Evolutionary conservation across 1,140 invertebrate species (phyloP).

Genomic region (Diachasma alloeum): DNA sequence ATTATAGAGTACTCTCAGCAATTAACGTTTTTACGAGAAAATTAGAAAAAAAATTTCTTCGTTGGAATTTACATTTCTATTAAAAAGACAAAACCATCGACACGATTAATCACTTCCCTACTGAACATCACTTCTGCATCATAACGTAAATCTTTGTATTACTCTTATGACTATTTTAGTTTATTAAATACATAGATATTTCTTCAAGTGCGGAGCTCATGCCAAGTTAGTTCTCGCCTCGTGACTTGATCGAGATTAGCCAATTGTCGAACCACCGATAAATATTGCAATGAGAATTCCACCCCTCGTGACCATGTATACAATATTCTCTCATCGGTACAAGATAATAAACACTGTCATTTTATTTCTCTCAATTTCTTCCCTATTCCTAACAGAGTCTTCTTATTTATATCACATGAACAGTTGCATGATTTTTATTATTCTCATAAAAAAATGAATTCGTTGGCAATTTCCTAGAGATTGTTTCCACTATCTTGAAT

Average conservation of each 20-base stretch:
- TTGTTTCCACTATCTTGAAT: slow-evolving; percentile 22
- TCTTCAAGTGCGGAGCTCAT: neutral
- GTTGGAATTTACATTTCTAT: no score
- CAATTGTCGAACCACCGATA: neutral
- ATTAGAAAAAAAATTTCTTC: no score
- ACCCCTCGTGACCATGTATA: neutral
- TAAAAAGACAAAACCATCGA: no score
- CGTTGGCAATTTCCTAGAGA: slow-evolving; percentile 5
- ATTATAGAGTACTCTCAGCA: no score
- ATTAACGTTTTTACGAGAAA: no score
- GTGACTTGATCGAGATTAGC: neutral
- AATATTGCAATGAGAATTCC: neutral
- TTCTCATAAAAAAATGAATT: neutral
- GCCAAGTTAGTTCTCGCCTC: neutral
- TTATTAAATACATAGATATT: neutral
- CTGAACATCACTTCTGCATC: neutral
- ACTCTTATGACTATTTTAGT: neutral
- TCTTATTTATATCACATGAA: slow-evolving; percentile 25
- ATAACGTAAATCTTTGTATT: neutral
- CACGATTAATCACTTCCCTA: neutral
- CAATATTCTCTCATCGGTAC: neutral
- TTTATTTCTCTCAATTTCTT: neutral
- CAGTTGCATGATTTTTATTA: slow-evolving; percentile 8
- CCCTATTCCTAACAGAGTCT: neutral
- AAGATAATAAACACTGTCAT: neutral